Percentiles rank a stretch among this genome's conserved stretches.
phyloP scores from a whole-genome alignment of 2,797 vertebrate species.

The Eulemur albifrons region DNA sequence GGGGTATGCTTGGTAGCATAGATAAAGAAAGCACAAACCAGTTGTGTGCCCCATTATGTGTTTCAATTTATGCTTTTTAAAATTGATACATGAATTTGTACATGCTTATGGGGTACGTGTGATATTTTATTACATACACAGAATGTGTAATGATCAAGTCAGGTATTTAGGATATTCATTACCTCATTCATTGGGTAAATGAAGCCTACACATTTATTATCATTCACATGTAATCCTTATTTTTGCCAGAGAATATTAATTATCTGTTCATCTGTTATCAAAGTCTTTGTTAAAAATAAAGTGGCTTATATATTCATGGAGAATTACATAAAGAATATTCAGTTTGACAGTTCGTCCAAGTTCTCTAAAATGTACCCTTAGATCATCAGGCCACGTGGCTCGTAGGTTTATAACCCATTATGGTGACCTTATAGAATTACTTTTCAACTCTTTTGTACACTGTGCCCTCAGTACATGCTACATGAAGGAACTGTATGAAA shows the following conservation, averaged over 20 bases:
- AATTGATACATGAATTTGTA: not conserved
- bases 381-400: not conserved
- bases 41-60: not conserved
- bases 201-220: not conserved
- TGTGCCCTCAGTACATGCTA: not conserved
- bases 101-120: not conserved
- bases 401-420: not conserved
- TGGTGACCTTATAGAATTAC: not conserved
- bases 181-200: not conserved
- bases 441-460: not conserved
- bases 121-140: not conserved
- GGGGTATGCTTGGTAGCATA: not conserved
- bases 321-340: slow-evolving; percentile 2
- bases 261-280: slow-evolving; percentile 23
- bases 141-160: not conserved
- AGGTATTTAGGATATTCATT: not conserved
- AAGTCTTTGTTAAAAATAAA: slow-evolving; percentile 35
- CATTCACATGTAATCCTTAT: not conserved
- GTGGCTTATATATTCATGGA: not conserved
- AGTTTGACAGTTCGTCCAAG: not conserved
- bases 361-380: not conserved
- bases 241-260: slow-evolving; percentile 46
- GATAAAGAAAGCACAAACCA: not conserved
- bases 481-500: not conserved
- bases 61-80: not conserved